Percentiles rank a stretch among this genome's conserved stretches.
These are phyloP conservation scores for Polydrusus cervinus DNA, from an alignment of 2,888 invertebrate species.

Conservation along the genomic window DNA sequence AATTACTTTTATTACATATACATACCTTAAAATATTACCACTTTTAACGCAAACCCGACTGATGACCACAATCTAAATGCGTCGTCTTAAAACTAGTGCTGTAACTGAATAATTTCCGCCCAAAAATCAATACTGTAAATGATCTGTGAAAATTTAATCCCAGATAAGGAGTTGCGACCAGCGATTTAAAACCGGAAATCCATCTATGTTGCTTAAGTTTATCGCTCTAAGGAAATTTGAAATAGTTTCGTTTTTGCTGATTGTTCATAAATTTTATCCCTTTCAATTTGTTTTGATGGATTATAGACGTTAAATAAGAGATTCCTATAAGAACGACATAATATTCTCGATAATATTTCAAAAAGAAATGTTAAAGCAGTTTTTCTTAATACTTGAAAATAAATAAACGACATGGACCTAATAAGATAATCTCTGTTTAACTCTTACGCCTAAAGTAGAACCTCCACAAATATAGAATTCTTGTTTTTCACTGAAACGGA, in stretches of 20 bases:
- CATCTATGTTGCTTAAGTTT: conserved; percentile 30
- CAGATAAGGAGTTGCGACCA: conserved; percentile 48
- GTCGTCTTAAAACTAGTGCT: conserved; percentile 6
- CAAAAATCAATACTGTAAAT: conserved; percentile 49
- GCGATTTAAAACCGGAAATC: conserved; percentile 32
- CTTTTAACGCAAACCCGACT: not conserved
- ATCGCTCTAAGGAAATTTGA: conserved; percentile 37
- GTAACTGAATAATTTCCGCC: conserved; percentile 26
- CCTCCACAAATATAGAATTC: too few relatives aligned
- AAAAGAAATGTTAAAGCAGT: too few relatives aligned
- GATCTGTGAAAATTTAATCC: conserved; percentile 49
- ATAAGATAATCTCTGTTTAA: too few relatives aligned
- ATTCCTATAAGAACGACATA: too few relatives aligned
- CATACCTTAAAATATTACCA: not conserved
- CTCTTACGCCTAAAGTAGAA: too few relatives aligned
- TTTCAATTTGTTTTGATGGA: not conserved
- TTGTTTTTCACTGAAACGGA: too few relatives aligned
- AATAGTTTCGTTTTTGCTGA: conserved; percentile 34
- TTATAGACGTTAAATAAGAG: not conserved
- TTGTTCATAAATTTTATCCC: conserved; percentile 3
- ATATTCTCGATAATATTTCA: too few relatives aligned
- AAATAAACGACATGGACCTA: too few relatives aligned
- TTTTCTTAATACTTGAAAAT: too few relatives aligned
- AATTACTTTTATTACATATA: too few relatives aligned
- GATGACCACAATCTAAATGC: conserved; percentile 6